Evolutionary conservation across 2,113 vertebrate species (phyloP).

Genomic region (Dicerorhinus sumatrensis): DNA sequence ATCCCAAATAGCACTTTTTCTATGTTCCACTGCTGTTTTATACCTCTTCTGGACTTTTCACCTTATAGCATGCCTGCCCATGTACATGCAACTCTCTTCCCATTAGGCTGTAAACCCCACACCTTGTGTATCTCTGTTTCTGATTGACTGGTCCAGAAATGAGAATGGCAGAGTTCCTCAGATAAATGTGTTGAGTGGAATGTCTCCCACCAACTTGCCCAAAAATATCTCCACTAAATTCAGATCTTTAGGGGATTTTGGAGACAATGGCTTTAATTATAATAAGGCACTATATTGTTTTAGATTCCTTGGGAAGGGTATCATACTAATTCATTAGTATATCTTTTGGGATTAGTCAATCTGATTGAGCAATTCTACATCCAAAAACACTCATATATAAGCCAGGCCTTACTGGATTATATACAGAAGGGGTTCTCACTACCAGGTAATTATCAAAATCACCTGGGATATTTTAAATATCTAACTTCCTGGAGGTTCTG

Average conservation of each 20-base stretch:
- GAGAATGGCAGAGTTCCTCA: neutral
- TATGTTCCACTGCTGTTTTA: neutral
- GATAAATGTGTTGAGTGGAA: neutral
- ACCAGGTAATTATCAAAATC: neutral
- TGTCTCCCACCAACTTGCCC: neutral
- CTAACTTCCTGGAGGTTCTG: neutral
- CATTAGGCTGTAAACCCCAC: neutral
- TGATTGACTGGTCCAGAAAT: neutral
- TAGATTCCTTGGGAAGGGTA: neutral
- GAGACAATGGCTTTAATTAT: slow-evolving; percentile 33
- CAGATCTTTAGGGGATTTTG: neutral
- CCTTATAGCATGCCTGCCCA: neutral
- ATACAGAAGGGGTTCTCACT: neutral
- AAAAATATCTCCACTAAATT: slow-evolving; percentile 7
- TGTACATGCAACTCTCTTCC: neutral
- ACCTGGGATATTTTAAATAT: neutral
- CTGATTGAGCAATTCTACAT: neutral
- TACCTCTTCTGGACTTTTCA: neutral
- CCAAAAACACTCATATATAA: neutral
- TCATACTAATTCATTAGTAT: neutral
- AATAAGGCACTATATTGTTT: slow-evolving; percentile 12
- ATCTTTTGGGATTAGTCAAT: neutral
- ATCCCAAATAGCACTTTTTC: neutral
- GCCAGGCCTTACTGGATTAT: neutral
- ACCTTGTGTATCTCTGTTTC: neutral